These are phyloP conservation scores for Ctenomys sociabilis DNA, from an alignment of 2,113 vertebrate genomes.

Conservation along the genomic window DNA sequence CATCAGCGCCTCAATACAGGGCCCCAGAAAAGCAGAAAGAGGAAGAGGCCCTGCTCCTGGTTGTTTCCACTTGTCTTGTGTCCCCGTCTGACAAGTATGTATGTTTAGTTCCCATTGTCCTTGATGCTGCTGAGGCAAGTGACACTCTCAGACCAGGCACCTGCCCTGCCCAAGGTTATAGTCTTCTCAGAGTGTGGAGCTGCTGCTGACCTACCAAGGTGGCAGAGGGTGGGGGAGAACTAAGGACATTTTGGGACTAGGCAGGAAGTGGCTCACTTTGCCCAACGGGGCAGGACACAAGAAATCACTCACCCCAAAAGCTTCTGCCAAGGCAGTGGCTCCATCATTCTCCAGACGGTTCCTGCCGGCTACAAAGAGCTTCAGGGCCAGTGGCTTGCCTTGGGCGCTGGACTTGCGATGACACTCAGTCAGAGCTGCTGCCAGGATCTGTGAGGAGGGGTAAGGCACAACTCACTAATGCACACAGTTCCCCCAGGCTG, in stretches of 20 bases:
- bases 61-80: not conserved
- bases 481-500: not conserved
- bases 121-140: no score
- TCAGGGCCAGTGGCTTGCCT: slow-evolving; percentile 91
- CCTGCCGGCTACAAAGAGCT: slow-evolving; percentile 95
- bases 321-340: slow-evolving; percentile 95
- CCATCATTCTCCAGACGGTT: slow-evolving; percentile 98
- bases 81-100: not conserved
- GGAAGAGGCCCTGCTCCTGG: rapidly evolving
- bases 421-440: slow-evolving; percentile 92
- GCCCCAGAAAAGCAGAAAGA: not conserved
- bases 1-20: not conserved
- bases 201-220: no score
- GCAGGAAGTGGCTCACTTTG: rapidly evolving
- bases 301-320: slow-evolving; percentile 92
- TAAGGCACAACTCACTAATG: not conserved
- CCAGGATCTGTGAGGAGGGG: slow-evolving; percentile 90
- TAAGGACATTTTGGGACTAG: rapidly evolving
- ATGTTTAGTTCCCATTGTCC: not conserved
- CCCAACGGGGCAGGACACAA: rapidly evolving
- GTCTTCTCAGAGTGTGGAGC: not conserved
- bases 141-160: no score
- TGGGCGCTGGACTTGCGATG: slow-evolving; percentile 90
- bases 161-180: not conserved
- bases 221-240: no score